Conservation (phyloP, 2,113 vertebrate genomes). For the Uropsilus gracilis region DNA sequence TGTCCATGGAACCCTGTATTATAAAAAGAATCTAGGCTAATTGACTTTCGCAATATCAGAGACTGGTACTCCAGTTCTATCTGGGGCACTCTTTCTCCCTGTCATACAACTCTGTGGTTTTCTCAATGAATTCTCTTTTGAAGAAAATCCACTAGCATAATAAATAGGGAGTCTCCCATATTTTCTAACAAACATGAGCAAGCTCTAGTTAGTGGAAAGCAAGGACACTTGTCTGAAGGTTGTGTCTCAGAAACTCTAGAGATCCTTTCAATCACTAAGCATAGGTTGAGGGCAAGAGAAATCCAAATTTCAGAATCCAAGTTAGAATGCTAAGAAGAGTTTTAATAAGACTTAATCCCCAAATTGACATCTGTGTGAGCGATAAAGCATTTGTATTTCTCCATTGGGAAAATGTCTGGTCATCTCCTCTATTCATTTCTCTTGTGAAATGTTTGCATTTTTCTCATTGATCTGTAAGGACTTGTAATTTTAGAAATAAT, state of each 20-base stretch:
- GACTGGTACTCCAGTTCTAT: neutral
- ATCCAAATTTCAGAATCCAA: too few species aligned
- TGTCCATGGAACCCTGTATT: neutral
- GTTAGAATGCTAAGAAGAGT: neutral
- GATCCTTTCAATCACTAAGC: too few species aligned
- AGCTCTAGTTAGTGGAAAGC: neutral
- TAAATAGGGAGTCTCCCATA: neutral
- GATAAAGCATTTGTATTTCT: neutral
- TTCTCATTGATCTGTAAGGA: neutral
- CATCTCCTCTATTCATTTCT: neutral
- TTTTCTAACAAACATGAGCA: neutral
- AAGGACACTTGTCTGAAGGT: too few species aligned
- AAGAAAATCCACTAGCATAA: neutral
- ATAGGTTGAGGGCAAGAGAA: too few species aligned
- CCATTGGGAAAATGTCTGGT: neutral
- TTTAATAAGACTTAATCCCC: neutral
- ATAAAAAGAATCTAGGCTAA: neutral
- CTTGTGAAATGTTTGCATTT: neutral
- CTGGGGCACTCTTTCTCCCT: neutral
- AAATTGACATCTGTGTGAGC: neutral
- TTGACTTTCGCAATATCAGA: neutral
- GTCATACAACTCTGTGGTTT: too few species aligned
- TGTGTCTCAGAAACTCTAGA: too few species aligned
- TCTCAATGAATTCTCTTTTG: neutral
- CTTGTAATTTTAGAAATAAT: neutral